Percentiles rank a stretch among this genome's conserved stretches.
Evolutionary conservation across 2,113 vertebrate species (phyloP).

Genomic region (Rhynchopsitta pachyrhyncha): DNA sequence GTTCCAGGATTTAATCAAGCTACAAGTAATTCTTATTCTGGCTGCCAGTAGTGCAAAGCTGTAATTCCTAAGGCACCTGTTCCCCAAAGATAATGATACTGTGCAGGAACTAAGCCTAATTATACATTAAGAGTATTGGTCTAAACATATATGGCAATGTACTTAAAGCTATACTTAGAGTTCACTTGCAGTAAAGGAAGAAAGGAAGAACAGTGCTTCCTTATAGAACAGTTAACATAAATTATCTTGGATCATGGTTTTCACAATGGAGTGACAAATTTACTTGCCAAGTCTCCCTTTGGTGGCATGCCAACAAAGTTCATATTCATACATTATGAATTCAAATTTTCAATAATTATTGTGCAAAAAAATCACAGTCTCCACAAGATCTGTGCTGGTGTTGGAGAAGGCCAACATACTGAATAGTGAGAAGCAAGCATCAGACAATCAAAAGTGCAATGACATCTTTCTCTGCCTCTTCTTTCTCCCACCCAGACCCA

Average conservation of each 20-base stretch:
- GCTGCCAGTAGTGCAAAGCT: accelerated
- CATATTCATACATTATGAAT: neutral
- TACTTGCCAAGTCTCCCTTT: neutral
- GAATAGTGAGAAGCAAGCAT: neutral
- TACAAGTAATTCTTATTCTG: neutral
- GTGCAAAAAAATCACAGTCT: neutral
- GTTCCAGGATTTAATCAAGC: neutral
- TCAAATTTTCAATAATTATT: neutral
- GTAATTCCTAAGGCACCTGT: neutral
- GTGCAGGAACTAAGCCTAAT: neutral
- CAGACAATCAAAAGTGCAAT: neutral
- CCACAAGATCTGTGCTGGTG: neutral
- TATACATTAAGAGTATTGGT: neutral
- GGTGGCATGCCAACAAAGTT: neutral
- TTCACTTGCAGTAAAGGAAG: neutral
- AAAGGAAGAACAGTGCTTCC: neutral
- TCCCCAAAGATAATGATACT: neutral
- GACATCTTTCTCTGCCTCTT: neutral
- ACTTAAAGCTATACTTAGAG: neutral
- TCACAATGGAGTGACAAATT: neutral
- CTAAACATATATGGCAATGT: neutral
- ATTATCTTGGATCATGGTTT: neutral
- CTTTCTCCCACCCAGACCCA: accelerated
- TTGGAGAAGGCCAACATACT: neutral
- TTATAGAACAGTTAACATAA: neutral